Evolutionary conservation across 2,888 invertebrate genomes (phyloP), one percentile per base, ranked within the genome.

Genomic region (Macrosiphum euphorbiae): DNA sequence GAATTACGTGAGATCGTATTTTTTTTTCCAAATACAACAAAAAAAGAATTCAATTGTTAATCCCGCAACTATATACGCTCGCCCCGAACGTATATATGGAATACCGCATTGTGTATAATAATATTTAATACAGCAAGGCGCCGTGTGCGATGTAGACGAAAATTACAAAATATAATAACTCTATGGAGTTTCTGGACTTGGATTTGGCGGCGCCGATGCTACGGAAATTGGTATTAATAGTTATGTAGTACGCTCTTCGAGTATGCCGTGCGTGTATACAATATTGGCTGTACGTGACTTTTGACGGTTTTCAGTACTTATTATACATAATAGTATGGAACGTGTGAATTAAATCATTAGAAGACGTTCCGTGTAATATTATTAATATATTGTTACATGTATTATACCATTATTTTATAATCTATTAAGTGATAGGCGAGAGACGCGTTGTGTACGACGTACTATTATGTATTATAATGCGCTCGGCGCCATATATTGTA

Each of bases 251-350:
- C 78, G 78, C 78, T 35, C 20, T 78, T 78, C 3, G 35, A 78
- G 35, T 20, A 78, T 41, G 35, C 78, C 35, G 67, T 50, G 35
- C 5, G 41, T 44, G 61, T 47, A 47, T 89, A 16, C 26, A 8
- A 61, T 85, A 84, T 85, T 16, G 26, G 41, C 16, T 8, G 84
- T 91, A 91, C 90, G 84, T 91, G 90, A 91, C 84, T 91, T 52
- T 41, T 52, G 10, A 41, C 1, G 41, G 0, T 84, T 52, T 52
- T 28, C 44, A 16, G 50, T 44, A n/a, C 90, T 90, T 90, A 67
- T 20, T 50, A 44, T 78, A 61, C 20, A 78, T 78, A 35, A 16
- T n/a, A 47, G 47, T 47, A 20, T 20, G 20, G 2, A 35, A 8
- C 8, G 20, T 20, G 35, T 20, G 20, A 52, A 90, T 90, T 67